Evolutionary conservation across 2,888 invertebrate species (phyloP).

Genomic region (Opisthograptis luteolata): DNA sequence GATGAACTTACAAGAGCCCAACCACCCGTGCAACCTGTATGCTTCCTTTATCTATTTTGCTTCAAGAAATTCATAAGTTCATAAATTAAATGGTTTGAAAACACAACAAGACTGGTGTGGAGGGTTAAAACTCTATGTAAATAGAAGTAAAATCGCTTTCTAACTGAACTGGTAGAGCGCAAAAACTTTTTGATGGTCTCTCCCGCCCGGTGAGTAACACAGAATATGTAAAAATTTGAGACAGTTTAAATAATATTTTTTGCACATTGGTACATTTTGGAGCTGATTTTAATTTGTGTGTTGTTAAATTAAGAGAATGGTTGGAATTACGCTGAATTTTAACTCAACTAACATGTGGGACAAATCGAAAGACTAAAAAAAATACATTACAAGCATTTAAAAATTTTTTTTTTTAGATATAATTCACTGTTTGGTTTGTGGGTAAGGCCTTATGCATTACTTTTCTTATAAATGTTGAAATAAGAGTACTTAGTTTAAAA

Average conservation of each 20-base stretch:
- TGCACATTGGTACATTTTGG: too few relatives aligned
- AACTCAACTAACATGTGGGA: too few relatives aligned
- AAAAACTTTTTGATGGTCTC: conserved; percentile 72
- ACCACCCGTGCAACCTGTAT: not conserved
- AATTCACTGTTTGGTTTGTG: too few relatives aligned
- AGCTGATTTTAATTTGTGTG: too few relatives aligned
- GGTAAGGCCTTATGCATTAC: too few relatives aligned
- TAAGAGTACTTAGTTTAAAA: too few relatives aligned
- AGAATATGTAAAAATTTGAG: conserved; percentile 41
- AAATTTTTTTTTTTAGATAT: too few relatives aligned
- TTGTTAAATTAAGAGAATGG: too few relatives aligned
- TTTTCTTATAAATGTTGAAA: too few relatives aligned
- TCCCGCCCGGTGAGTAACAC: conserved; percentile 49
- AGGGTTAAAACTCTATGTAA: conserved; percentile 70
- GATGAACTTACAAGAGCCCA: not conserved
- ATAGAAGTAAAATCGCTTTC: conserved; percentile 70
- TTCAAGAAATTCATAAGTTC: conserved; percentile 5
- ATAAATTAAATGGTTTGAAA: conserved; percentile 63
- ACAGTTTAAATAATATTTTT: conserved; percentile 17
- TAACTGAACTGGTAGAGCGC: conserved; percentile 68
- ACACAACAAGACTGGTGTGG: conserved; percentile 61
- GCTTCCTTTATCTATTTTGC: conserved; percentile 6
- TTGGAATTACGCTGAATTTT: too few relatives aligned
- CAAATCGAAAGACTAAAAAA: too few relatives aligned
- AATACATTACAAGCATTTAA: too few relatives aligned